Evolutionary conservation across 2,113 vertebrate genomes (phyloP).

Genomic region (Malaclemys terrapin): DNA sequence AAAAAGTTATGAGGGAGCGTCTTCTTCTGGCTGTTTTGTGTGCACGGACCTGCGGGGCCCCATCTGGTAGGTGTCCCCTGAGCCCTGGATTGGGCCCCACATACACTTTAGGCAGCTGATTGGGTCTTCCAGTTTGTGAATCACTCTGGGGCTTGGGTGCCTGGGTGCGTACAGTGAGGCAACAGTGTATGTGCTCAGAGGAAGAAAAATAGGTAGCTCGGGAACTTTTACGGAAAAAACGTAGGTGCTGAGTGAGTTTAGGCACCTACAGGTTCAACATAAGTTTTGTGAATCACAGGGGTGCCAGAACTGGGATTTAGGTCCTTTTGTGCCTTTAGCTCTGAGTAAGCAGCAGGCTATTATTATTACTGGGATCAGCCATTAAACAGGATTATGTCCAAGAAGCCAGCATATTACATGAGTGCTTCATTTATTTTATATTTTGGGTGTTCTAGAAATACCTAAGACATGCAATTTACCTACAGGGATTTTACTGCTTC

Average conservation of each 20-base stretch:
- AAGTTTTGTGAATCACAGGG: background rate
- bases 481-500: background rate
- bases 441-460: background rate
- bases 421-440: constrained; percentile 26
- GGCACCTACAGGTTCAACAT: background rate
- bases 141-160: background rate
- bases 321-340: background rate
- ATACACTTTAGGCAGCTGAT: background rate
- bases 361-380: background rate
- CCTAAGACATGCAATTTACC: background rate
- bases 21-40: background rate
- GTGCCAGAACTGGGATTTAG: background rate
- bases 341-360: background rate
- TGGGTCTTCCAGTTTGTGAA: background rate
- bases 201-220: background rate
- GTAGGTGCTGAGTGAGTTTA: background rate
- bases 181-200: background rate
- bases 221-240: background rate
- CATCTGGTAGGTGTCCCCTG: background rate
- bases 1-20: background rate
- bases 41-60: accelerated
- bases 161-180: background rate
- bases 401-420: background rate
- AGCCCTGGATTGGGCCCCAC: background rate
- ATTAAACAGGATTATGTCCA: background rate